phyloP scores from a whole-genome alignment of 2,113 vertebrate genomes.

The Scatophagus argus region DNA sequence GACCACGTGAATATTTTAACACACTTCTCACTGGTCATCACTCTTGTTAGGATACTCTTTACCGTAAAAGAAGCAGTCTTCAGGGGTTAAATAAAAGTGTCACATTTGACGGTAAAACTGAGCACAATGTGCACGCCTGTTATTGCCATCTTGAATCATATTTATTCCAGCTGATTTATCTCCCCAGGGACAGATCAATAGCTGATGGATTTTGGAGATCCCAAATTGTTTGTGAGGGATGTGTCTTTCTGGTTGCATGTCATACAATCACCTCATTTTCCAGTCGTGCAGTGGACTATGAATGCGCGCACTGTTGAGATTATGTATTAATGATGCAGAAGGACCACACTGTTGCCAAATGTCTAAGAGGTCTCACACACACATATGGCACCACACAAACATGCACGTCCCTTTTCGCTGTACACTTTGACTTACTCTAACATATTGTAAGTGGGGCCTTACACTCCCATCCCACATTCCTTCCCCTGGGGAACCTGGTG shows the following conservation, averaged over 20 bases:
- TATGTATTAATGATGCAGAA: slow-evolving; percentile 4
- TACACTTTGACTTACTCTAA: slow-evolving; percentile 52
- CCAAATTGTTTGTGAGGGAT: background rate
- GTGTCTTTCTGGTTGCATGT: too few species aligned
- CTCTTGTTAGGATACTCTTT: background rate
- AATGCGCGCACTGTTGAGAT: background rate
- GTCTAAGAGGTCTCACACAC: slow-evolving; percentile 22
- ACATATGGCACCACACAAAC: slow-evolving; percentile 16
- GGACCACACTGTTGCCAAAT: background rate
- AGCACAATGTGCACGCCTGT: slow-evolving; percentile 19
- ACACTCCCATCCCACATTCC: slow-evolving; percentile 56
- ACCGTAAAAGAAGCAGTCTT: background rate
- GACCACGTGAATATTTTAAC: slow-evolving; percentile 5
- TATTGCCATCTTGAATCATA: slow-evolving; percentile 15
- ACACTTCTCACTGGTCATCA: slow-evolving; percentile 5
- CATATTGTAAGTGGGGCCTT: slow-evolving; percentile 57
- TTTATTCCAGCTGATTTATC: slow-evolving; percentile 21
- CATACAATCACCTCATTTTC: background rate
- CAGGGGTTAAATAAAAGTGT: slow-evolving; percentile 31
- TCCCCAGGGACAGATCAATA: background rate
- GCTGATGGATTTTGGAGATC: background rate
- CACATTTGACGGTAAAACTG: slow-evolving; percentile 20
- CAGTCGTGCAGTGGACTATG: background rate
- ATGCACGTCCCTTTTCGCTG: background rate
- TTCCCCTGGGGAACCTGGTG: slow-evolving; percentile 54